A percentile compares a stretch with the other conserved stretches of the same genome.
Evolutionary conservation across 1,140 invertebrate species (phyloP).

Genomic region (Halesus radiatus): DNA sequence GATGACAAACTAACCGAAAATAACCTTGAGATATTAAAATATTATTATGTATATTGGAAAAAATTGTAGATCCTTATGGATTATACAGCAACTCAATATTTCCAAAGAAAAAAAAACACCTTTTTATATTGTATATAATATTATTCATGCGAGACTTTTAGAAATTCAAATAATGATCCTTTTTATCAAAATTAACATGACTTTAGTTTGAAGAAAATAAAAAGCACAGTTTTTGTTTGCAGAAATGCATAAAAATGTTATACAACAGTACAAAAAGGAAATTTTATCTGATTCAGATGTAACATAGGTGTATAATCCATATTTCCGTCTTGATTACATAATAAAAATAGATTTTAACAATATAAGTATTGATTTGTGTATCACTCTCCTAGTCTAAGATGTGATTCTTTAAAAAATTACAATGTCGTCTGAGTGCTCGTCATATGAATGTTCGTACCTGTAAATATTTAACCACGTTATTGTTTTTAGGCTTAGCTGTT

Average conservation of each 20-base stretch:
- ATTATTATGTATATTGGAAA: too few relatives aligned
- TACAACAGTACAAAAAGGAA: too few relatives aligned
- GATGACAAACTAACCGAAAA: too few relatives aligned
- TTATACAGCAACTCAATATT: too few relatives aligned
- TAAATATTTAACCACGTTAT: conserved; percentile 35
- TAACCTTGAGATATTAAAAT: too few relatives aligned
- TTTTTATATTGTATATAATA: too few relatives aligned
- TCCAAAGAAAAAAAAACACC: too few relatives aligned
- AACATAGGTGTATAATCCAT: neutral
- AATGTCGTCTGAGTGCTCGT: conserved; percentile 36
- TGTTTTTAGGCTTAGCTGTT: conserved; percentile 14
- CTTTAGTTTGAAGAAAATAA: neutral
- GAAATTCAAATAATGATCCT: too few relatives aligned
- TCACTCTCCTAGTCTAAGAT: conserved; percentile 23
- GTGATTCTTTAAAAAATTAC: conserved; percentile 8
- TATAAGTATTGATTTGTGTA: neutral
- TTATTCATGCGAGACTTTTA: too few relatives aligned
- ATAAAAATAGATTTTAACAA: conserved; percentile 13
- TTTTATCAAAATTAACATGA: neutral
- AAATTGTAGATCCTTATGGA: too few relatives aligned
- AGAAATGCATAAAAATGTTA: too few relatives aligned
- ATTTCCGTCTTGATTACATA: conserved; percentile 31
- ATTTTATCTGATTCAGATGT: neutral
- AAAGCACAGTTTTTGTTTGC: too few relatives aligned
- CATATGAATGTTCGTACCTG: conserved; percentile 31